These are phyloP conservation scores for Beroe ovata DNA, from an alignment of 37 sponge, comb jelly and placozoan genomes.

Conservation along the genomic window DNA sequence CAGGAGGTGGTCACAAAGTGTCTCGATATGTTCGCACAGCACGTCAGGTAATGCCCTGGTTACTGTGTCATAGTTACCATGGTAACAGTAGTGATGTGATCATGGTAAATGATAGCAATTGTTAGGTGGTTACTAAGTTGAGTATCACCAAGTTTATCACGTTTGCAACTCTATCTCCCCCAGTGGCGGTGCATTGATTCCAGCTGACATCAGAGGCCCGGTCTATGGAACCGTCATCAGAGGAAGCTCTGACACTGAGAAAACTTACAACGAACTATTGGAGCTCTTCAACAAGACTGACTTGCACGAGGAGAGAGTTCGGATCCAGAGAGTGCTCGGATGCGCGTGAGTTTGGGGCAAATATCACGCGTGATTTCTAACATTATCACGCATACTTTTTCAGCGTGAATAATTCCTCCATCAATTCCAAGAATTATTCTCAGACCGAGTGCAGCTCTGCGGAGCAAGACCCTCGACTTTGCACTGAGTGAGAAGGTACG, in stretches of 20 bases:
- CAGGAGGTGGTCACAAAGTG: not conserved
- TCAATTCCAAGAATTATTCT: too few relatives aligned
- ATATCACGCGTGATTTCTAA: too few relatives aligned
- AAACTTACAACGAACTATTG: not conserved
- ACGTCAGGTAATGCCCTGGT: not conserved
- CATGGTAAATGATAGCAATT: too few relatives aligned
- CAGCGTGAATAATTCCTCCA: too few relatives aligned
- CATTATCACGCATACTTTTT: too few relatives aligned
- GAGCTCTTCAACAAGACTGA: conserved; percentile 79
- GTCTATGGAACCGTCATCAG: conserved; percentile 58
- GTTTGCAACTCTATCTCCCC: too few relatives aligned
- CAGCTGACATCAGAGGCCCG: conserved; percentile 26
- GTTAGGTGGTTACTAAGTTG: too few relatives aligned
- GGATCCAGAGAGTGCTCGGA: conserved; percentile 82
- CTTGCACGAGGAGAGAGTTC: conserved; percentile 84
- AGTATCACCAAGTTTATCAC: too few relatives aligned
- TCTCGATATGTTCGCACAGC: not conserved
- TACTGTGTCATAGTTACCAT: too few relatives aligned
- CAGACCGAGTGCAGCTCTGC: conserved; percentile 35
- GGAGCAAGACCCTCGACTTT: conserved; percentile 72
- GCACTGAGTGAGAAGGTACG: conserved; percentile 69
- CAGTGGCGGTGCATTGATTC: conserved; percentile 14
- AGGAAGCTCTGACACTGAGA: not conserved
- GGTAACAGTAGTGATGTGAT: conserved; percentile 69
- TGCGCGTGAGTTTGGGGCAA: conserved; percentile 68